Conservation (phyloP, 2,113 vertebrate genomes). For the Daphoenositta chrysoptera region DNA sequence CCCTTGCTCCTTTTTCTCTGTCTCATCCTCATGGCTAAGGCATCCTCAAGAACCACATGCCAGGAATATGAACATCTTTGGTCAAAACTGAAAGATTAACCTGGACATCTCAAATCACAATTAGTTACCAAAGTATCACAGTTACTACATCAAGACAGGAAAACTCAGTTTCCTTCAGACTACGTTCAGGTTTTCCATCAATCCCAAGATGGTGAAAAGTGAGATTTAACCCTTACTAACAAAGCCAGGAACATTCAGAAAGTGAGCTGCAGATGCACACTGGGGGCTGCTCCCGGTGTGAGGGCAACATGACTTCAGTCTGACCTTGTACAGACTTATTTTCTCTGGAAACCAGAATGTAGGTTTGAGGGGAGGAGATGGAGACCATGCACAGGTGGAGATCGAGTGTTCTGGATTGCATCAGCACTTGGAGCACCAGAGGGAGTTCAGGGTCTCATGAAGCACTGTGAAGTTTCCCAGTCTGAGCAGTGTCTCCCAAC, state of each 20-base stretch:
- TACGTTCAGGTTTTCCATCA: not conserved
- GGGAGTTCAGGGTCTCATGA: not conserved
- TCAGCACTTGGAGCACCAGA: not conserved
- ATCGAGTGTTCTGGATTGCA: not conserved
- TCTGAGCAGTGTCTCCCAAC: not conserved
- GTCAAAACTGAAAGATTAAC: not conserved
- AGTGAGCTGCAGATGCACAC: not conserved
- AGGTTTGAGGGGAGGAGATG: not conserved
- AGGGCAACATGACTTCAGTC: not conserved
- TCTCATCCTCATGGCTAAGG: not conserved
- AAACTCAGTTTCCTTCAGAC: not conserved
- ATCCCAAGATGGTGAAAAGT: not conserved
- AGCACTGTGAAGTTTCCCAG: not conserved
- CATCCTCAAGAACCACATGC: not conserved
- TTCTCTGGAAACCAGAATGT: not conserved
- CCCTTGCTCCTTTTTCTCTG: not conserved
- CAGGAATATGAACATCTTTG: not conserved
- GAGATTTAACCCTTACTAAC: not conserved
- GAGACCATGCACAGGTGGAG: not conserved
- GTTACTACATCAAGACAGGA: not conserved
- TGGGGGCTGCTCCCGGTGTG: not conserved
- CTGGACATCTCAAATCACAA: not conserved
- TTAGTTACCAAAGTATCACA: not conserved
- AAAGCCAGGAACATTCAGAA: not conserved
- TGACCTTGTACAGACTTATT: not conserved